Conservation (phyloP, 2,113 vertebrate genomes). For the Conger conger region DNA sequence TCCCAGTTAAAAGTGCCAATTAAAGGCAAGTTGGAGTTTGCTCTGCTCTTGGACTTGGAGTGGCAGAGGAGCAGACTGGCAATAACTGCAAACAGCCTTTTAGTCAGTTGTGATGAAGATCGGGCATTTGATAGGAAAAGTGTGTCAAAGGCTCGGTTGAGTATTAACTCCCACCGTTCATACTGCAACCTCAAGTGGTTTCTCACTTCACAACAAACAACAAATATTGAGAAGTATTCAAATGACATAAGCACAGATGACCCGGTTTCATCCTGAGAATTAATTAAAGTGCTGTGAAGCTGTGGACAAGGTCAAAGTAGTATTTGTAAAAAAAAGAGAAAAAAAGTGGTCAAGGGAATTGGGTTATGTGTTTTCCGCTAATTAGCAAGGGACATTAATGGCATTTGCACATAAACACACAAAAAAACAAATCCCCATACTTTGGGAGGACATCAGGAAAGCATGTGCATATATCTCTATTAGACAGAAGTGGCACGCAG, state of each 20-base stretch:
- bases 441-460: slow-evolving; percentile 56
- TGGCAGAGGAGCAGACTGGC: not conserved
- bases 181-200: too few species aligned
- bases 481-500: slow-evolving; percentile 67
- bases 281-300: slow-evolving; percentile 75
- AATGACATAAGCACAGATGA: slow-evolving; percentile 46
- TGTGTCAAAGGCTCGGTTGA: slow-evolving; percentile 50
- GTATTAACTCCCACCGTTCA: too few species aligned
- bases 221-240: slow-evolving; percentile 40
- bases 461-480: slow-evolving; percentile 70
- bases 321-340: slow-evolving; percentile 60
- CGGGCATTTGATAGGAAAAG: slow-evolving; percentile 7
- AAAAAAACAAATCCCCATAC: slow-evolving; percentile 67
- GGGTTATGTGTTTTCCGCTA: slow-evolving; percentile 64
- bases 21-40: slow-evolving; percentile 58
- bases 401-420: slow-evolving; percentile 63
- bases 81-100: slow-evolving; percentile 51
- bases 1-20: slow-evolving; percentile 64
- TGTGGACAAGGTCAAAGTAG: slow-evolving; percentile 70
- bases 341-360: slow-evolving; percentile 67
- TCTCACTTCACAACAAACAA: slow-evolving; percentile 50
- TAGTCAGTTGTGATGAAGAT: slow-evolving; percentile 38
- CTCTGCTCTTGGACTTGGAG: slow-evolving; percentile 63
- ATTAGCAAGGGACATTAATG: slow-evolving; percentile 66
- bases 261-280: slow-evolving; percentile 64